Evolutionary conservation across 2,113 vertebrate species (phyloP).

Genomic region (Oncorhynchus gorbuscha): DNA sequence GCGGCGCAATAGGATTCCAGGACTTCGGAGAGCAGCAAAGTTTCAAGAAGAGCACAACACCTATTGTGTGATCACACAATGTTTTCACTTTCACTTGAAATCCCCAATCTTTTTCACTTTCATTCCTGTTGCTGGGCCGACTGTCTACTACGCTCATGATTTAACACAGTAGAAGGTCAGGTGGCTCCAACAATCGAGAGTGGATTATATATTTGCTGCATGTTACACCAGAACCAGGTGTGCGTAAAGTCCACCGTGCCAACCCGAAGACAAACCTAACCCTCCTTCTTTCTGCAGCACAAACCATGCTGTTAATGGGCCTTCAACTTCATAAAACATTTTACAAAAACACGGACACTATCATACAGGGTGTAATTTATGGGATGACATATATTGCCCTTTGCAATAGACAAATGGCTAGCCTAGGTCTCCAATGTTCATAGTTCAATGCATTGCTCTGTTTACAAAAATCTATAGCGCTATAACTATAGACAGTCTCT

Average conservation of each 20-base stretch:
- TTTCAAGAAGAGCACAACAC: background rate
- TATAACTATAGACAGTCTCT: too few species aligned
- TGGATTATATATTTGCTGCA: constrained; percentile 5
- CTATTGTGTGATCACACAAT: too few species aligned
- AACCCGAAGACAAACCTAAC: constrained; percentile 4
- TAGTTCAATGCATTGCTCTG: background rate
- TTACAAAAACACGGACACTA: background rate
- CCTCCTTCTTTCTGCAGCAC: background rate
- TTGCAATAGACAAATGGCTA: constrained; percentile 16
- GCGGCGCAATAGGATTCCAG: background rate
- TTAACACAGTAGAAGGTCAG: background rate
- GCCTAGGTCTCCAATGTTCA: constrained; percentile 11
- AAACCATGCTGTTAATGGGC: constrained; percentile 6
- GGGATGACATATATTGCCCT: background rate
- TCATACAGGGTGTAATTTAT: constrained; percentile 5
- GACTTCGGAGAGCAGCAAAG: constrained; percentile 2
- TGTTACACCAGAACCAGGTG: constrained; percentile 1
- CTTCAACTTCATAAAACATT: background rate
- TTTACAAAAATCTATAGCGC: too few species aligned
- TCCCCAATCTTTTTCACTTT: background rate
- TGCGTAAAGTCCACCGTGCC: constrained; percentile 10
- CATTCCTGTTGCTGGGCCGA: background rate
- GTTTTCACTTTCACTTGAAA: background rate
- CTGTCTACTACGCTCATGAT: background rate
- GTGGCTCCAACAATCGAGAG: background rate